Conservation (phyloP, 1,140 invertebrate species). For the Drosophila rufa region DNA sequence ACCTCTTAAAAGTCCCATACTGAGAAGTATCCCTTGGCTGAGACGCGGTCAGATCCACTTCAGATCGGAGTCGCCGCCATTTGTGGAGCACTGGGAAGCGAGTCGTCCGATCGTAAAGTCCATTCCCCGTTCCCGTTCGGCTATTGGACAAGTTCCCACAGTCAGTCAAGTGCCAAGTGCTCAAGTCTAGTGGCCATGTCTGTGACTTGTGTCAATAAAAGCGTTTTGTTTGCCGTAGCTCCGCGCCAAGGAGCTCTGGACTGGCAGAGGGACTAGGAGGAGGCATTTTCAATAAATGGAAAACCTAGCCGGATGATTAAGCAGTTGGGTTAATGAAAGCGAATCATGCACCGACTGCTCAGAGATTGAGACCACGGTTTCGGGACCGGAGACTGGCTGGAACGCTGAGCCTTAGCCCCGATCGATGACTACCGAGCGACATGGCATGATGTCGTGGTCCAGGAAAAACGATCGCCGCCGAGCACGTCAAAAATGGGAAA, state of each 20-base stretch:
- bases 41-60: conserved; percentile 18
- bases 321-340: conserved; percentile 81
- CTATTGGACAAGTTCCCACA: conserved; percentile 62
- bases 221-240: conserved; percentile 47
- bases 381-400: conserved; percentile 1
- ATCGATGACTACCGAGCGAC: conserved; percentile 47
- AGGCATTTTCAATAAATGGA: conserved; percentile 68
- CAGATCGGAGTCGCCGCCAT: conserved; percentile 1
- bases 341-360: conserved; percentile 72
- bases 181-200: conserved; percentile 43
- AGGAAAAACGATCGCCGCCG: conserved; percentile 60
- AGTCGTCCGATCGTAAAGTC: conserved; percentile 8
- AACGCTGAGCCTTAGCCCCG: conserved; percentile 12
- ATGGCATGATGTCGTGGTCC: conserved; percentile 54
- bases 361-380: conserved; percentile 20
- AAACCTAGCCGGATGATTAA: conserved; percentile 67
- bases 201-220: conserved; percentile 77
- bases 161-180: conserved; percentile 58
- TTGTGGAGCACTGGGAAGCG: conserved; percentile 17
- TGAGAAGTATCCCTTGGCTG: conserved; percentile 1
- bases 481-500: conserved; percentile 79
- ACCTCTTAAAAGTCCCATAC: neutral
- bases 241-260: neutral
- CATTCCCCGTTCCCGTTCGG: conserved; percentile 11
- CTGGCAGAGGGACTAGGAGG: neutral